phyloP scores from a whole-genome alignment of 2,797 vertebrate genomes.

The Pipistrellus kuhlii region DNA sequence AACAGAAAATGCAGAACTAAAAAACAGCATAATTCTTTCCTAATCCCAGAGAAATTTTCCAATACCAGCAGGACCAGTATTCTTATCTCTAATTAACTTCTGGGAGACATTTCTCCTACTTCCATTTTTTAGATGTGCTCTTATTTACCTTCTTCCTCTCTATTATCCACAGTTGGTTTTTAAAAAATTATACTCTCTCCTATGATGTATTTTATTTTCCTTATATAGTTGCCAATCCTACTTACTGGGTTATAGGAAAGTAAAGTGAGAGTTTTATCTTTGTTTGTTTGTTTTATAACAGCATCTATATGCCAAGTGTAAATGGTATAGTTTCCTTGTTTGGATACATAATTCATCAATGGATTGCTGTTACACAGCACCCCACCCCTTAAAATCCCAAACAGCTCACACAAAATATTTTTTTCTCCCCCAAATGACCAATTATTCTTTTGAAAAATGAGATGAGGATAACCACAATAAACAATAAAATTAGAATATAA shows the following conservation, averaged over 20 bases:
- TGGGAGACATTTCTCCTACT: not conserved
- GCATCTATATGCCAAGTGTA: not conserved
- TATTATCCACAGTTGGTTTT: not conserved
- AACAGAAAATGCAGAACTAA: not conserved
- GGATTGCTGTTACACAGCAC: not conserved
- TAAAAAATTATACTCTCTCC: not conserved
- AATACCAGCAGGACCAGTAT: not conserved
- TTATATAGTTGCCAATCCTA: not conserved
- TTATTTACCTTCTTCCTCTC: not conserved
- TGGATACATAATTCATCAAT: not conserved
- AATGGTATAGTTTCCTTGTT: not conserved
- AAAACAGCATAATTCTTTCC: not conserved
- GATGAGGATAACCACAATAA: not conserved
- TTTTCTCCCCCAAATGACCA: not conserved
- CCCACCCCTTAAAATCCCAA: not conserved
- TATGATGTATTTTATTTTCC: not conserved
- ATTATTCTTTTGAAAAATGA: slow-evolving; percentile 12
- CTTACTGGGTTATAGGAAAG: slow-evolving; percentile 4
- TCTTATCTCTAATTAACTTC: not conserved
- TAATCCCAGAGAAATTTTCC: not conserved
- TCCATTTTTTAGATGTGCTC: not conserved
- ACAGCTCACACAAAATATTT: not conserved
- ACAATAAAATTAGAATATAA: slow-evolving; percentile 1
- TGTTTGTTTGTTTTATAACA: not conserved
- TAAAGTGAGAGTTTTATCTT: not conserved